phyloP scores from a whole-genome alignment of 2,797 vertebrate genomes.

The Lerista edwardsae region DNA sequence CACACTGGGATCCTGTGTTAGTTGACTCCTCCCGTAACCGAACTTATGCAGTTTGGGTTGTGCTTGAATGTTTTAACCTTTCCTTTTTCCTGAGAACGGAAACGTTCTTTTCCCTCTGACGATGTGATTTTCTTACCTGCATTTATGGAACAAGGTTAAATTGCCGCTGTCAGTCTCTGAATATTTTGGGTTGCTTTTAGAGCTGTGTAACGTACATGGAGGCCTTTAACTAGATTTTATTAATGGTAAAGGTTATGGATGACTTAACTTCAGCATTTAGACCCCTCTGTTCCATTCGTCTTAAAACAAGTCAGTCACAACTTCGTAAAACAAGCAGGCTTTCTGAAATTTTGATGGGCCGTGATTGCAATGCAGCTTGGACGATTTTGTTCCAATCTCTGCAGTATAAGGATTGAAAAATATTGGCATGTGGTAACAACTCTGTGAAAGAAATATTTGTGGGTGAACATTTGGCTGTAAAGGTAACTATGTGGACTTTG shows the following conservation, averaged over 20 bases:
- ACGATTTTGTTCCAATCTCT: background rate
- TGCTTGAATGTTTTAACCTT: background rate
- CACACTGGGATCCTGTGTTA: conserved; percentile 12
- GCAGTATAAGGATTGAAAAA: background rate
- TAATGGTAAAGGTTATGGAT: background rate
- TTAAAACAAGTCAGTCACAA: background rate
- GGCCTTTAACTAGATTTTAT: background rate
- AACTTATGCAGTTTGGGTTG: conserved; percentile 5
- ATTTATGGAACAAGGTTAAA: background rate
- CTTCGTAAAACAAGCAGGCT: background rate
- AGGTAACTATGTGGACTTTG: background rate
- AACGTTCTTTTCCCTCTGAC: background rate
- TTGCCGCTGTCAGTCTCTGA: background rate
- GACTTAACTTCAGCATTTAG: background rate
- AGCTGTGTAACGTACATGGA: background rate
- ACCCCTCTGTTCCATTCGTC: background rate
- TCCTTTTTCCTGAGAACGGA: conserved; percentile 11
- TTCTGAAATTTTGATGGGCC: background rate
- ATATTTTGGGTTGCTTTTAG: background rate
- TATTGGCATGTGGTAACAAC: background rate
- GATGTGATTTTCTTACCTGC: conserved; percentile 12
- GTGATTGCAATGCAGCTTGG: background rate
- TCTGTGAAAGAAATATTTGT: background rate
- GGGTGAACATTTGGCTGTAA: background rate
- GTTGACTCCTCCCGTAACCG: background rate